These are phyloP conservation scores for Emydoidea blandingii DNA, from an alignment of 2,797 vertebrate genomes.

Conservation along the genomic window DNA sequence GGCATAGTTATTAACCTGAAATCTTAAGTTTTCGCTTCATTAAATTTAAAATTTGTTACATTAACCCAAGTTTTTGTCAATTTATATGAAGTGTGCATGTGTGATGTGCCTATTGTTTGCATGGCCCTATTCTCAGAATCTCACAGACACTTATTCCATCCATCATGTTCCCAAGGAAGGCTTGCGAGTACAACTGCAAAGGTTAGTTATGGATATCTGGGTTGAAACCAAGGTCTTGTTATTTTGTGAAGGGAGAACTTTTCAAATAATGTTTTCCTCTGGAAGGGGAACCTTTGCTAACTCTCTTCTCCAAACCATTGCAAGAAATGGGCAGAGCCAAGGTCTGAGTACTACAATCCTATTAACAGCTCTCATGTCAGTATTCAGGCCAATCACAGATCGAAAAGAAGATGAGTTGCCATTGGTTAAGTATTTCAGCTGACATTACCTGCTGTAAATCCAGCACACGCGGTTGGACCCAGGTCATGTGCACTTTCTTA, in stretches of 20 bases:
- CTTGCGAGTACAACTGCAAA: background rate
- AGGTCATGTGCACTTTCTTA: constrained; percentile 97
- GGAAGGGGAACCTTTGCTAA: background rate
- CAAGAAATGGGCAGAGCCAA: background rate
- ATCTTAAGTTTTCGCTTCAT: background rate
- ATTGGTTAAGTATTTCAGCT: rapidly evolving
- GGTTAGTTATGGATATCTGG: background rate
- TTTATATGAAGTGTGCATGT: background rate
- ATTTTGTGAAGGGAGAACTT: background rate
- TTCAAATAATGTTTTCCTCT: background rate
- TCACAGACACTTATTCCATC: background rate
- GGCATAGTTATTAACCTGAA: background rate
- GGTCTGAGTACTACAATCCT: background rate
- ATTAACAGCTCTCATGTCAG: rapidly evolving
- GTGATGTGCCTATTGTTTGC: background rate
- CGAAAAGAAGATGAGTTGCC: rapidly evolving
- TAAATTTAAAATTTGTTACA: background rate
- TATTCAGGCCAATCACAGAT: background rate
- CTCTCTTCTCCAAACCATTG: background rate
- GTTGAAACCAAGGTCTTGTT: background rate
- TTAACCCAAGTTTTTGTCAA: background rate
- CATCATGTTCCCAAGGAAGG: background rate
- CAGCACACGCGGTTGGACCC: constrained; percentile 97
- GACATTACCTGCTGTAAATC: constrained; percentile 92
- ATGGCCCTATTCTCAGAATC: background rate